Evolutionary conservation across 2,113 vertebrate genomes (phyloP), one percentile per base, ranked within the genome.

Genomic region (Elaphurus davidianus): DNA sequence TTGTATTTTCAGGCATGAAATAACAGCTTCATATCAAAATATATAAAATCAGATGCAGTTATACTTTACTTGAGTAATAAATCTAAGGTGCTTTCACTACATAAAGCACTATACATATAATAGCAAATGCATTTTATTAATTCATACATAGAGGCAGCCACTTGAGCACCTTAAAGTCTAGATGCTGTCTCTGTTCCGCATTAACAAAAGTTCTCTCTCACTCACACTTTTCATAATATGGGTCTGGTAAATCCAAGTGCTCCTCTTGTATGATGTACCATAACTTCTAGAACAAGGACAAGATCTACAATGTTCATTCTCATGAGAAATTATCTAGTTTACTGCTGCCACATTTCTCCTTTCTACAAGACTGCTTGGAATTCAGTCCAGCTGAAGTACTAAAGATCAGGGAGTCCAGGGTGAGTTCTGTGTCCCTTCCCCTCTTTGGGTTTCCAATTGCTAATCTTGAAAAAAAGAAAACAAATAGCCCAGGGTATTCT

Each of bases 11-110:
- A 82, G 52, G 45, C 23, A 60, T 78, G 40, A 96, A 97, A 92
- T 45, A 92, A 90, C 4, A 40, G 17, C 84, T 96, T 67, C 79
- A 57, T 36, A 93, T 83, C 36, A 92, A 94, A 87, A 97, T 62
- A 7, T 33, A 57, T 27, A 86, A 88, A 94, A n/a, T n/a, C 21
- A 86, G 71, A 76, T 12, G 3, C 28, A 60, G 21, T 7, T 36
- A 45, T 50, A 12, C 87, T 27, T 92, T 67, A 28, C 25, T 47
- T 45, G 60, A 40, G 33, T 33, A 45, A 83, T 23, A 57, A 60
- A 67, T 62, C 43, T 86, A 45, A 71, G 94, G 62, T 36, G 21
- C 14, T 62, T 82, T 67, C 67, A 67, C 50, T 30, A 74, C 0
- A 0, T 67, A 27, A 7, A 90, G 36, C 28, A 33, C 43, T 16